A percentile compares a stretch with the other conserved stretches of the same genome.
These are phyloP conservation scores for Leucania comma DNA, from an alignment of 2,888 invertebrate genomes.

Conservation along the genomic window DNA sequence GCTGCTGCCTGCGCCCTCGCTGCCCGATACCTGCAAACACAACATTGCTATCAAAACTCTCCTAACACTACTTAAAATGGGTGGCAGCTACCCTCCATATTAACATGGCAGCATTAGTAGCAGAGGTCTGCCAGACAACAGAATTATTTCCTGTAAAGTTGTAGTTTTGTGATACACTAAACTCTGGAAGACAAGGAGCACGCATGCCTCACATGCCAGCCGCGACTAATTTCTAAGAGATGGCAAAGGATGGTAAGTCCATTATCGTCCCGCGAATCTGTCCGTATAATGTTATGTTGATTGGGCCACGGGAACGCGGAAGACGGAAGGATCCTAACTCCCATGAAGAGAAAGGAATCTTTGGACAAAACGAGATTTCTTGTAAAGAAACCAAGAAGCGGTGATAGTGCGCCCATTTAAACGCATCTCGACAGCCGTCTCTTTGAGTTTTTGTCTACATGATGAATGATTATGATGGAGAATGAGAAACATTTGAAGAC, in stretches of 20 bases:
- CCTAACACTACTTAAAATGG: background rate
- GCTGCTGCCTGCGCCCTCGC: slow-evolving; percentile 86
- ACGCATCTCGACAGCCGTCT: background rate
- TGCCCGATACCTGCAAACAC: slow-evolving; percentile 70
- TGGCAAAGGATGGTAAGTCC: no score
- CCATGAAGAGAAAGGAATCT: background rate
- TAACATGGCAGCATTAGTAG: no score
- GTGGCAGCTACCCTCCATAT: no score
- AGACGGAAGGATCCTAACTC: background rate
- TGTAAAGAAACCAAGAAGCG: background rate
- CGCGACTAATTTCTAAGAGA: no score
- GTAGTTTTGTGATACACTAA: no score
- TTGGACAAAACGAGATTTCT: background rate
- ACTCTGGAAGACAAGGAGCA: no score
- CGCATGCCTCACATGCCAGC: no score
- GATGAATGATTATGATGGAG: background rate
- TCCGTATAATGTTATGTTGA: no score
- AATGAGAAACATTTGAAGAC: background rate
- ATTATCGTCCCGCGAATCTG: no score
- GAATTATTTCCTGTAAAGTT: no score
- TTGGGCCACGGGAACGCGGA: no score
- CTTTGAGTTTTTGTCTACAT: background rate
- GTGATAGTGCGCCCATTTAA: background rate
- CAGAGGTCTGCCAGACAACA: no score
- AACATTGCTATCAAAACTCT: slow-evolving; percentile 5